phyloP scores from a whole-genome alignment of 2,797 vertebrate genomes.

The Orestias chungarensis region DNA sequence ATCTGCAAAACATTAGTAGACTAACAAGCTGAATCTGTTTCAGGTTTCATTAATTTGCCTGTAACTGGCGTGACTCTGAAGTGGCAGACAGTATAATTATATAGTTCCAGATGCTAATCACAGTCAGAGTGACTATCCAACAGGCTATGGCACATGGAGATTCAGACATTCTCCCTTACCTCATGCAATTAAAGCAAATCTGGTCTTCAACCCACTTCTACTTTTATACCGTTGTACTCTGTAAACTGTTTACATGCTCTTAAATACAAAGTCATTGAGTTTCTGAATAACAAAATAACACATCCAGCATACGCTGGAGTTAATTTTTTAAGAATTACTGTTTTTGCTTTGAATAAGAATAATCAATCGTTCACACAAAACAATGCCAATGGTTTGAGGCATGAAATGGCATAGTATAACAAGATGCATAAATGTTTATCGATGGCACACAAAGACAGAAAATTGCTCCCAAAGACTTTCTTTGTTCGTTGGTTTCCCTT shows the following conservation, averaged over 20 bases:
- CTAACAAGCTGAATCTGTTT: slow-evolving; percentile 1
- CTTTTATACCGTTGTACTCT: slow-evolving; percentile 67
- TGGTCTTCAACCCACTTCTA: slow-evolving; percentile 72
- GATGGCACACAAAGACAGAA: slow-evolving; percentile 36
- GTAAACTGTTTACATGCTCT: slow-evolving; percentile 40
- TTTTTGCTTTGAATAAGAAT: slow-evolving; percentile 26
- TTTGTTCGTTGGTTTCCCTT: slow-evolving; percentile 74
- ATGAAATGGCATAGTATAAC: slow-evolving; percentile 31
- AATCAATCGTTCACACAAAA: slow-evolving; percentile 25
- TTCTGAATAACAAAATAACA: slow-evolving; percentile 64
- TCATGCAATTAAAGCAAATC: slow-evolving; percentile 79
- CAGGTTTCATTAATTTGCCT: slow-evolving; percentile 40
- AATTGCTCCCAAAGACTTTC: slow-evolving; percentile 48
- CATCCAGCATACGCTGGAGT: slow-evolving; percentile 41
- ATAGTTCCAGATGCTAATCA: slow-evolving; percentile 74
- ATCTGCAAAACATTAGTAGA: slow-evolving; percentile 13
- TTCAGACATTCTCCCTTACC: slow-evolving; percentile 68
- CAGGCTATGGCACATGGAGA: slow-evolving; percentile 71
- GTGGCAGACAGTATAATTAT: slow-evolving; percentile 70
- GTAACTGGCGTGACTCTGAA: slow-evolving; percentile 32
- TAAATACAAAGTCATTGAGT: slow-evolving; percentile 48
- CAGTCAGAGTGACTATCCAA: slow-evolving; percentile 66
- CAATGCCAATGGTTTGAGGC: slow-evolving; percentile 19
- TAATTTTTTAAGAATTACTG: slow-evolving; percentile 25
- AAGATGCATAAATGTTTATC: slow-evolving; percentile 47